phyloP scores from a whole-genome alignment of 2,888 invertebrate genomes.

The Chaetoderma sp. region DNA sequence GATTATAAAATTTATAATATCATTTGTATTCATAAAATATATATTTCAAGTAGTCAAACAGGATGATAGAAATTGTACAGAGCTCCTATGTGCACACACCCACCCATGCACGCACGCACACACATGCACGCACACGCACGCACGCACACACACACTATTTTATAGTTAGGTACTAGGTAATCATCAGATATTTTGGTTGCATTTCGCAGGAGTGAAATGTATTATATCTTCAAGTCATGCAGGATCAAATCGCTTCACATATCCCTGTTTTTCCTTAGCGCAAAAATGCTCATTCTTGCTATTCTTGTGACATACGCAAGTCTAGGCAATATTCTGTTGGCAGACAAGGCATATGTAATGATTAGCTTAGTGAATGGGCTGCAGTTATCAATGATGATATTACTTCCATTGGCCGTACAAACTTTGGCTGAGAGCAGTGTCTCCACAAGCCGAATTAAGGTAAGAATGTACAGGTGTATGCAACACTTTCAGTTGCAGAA shows the following conservation, averaged over 20 bases:
- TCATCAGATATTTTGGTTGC: too few species aligned
- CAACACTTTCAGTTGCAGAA: too few species aligned
- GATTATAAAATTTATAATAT: too few species aligned
- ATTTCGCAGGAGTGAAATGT: slow-evolving; percentile 78
- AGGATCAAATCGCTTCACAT: slow-evolving; percentile 74
- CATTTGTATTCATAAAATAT: too few species aligned
- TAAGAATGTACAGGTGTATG: too few species aligned
- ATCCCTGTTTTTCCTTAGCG: slow-evolving; percentile 79
- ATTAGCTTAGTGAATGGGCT: slow-evolving; percentile 91
- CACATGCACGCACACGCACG: too few species aligned
- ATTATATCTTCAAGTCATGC: slow-evolving; percentile 72
- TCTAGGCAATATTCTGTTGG: slow-evolving; percentile 76
- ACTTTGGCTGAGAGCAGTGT: slow-evolving; percentile 85
- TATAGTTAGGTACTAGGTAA: too few species aligned
- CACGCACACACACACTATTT: too few species aligned
- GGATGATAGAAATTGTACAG: too few species aligned
- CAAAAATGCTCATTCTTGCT: slow-evolving; percentile 85
- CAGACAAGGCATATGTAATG: slow-evolving; percentile 77
- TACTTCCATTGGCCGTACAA: slow-evolving; percentile 87
- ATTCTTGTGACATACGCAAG: slow-evolving; percentile 84
- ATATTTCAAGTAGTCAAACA: too few species aligned
- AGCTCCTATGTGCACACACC: too few species aligned
- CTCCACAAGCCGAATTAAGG: slow-evolving; percentile 79
- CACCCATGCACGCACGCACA: too few species aligned
- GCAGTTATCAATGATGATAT: slow-evolving; percentile 86